These are phyloP conservation scores for Lepidothrix coronata DNA, from an alignment of 2,113 vertebrate genomes.

Conservation along the genomic window DNA sequence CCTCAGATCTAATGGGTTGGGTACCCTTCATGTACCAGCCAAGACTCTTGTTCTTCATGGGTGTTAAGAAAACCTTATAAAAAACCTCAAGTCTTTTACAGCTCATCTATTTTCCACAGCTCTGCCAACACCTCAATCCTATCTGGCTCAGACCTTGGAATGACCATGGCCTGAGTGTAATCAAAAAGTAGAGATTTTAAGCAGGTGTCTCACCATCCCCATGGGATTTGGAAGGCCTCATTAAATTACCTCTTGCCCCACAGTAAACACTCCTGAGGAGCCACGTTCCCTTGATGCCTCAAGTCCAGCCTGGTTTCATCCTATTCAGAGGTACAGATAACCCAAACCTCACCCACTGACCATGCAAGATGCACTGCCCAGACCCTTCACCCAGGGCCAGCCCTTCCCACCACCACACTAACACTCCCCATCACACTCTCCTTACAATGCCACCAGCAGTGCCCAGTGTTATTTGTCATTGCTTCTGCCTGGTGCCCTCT, in stretches of 20 bases:
- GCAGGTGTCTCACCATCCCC: background rate
- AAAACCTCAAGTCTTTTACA: background rate
- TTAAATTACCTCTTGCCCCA: background rate
- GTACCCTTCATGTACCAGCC: background rate
- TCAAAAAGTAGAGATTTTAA: background rate
- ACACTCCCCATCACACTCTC: too few relatives aligned
- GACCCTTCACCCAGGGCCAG: background rate
- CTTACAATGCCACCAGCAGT: background rate
- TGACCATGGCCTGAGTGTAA: background rate
- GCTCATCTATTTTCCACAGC: background rate
- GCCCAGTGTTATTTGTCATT: background rate
- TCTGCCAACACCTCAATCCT: background rate
- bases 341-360: background rate
- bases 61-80: background rate
- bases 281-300: background rate
- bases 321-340: background rate
- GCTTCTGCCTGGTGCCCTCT: background rate
- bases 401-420: fast-evolving
- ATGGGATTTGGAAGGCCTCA: background rate
- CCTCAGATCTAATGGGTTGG: background rate
- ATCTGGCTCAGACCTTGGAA: background rate
- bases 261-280: background rate
- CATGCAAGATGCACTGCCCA: fast-evolving
- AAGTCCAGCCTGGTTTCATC: background rate
- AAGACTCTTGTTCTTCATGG: background rate